These are phyloP conservation scores for Gallirallus australis DNA, from an alignment of 2,797 vertebrate genomes.

Conservation along the genomic window DNA sequence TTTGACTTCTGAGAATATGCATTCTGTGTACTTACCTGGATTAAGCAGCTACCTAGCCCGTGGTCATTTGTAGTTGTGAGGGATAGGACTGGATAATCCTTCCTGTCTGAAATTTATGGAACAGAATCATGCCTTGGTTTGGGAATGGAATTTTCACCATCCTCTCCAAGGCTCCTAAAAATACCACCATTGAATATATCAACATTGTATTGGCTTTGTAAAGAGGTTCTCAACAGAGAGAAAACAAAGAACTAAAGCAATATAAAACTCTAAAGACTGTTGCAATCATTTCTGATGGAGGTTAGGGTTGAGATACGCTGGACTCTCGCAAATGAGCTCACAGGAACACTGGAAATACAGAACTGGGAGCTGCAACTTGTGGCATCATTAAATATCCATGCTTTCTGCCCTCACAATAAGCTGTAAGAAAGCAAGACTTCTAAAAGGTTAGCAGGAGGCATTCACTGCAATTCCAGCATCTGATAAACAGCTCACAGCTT, in stretches of 20 bases:
- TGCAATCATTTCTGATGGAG: not conserved
- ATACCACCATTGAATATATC: not conserved
- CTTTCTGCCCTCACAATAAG: not conserved
- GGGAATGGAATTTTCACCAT: not conserved
- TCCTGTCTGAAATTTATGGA: not conserved
- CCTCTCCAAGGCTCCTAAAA: not conserved
- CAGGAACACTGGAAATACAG: not conserved
- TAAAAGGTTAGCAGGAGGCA: not conserved
- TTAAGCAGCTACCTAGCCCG: not conserved
- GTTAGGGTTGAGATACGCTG: not conserved
- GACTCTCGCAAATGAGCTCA: not conserved
- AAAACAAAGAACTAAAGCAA: not conserved
- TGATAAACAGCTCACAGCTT: not conserved
- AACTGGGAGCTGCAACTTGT: not conserved
- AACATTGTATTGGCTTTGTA: not conserved
- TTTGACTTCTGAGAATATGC: not conserved
- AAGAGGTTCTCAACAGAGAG: not conserved
- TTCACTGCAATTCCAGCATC: not conserved
- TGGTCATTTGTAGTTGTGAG: not conserved
- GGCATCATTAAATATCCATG: not conserved
- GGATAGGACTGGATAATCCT: not conserved
- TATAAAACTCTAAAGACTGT: not conserved
- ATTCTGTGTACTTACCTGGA: not conserved
- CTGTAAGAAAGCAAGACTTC: not conserved
- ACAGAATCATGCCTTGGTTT: not conserved